Base-by-base conservation (phyloP, 2,888 invertebrate genomes). In the Lithodes maja region DNA sequence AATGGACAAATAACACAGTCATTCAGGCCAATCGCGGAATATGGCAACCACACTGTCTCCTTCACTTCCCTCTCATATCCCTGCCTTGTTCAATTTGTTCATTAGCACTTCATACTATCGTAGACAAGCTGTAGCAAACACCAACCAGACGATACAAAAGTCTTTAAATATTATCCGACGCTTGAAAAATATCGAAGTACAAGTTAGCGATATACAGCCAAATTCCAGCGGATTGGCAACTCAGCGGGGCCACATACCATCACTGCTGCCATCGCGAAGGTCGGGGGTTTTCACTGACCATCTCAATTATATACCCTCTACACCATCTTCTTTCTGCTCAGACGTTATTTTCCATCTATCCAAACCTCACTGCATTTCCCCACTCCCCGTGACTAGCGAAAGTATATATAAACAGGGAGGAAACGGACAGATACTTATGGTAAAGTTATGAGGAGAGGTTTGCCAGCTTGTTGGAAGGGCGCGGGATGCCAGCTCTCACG, bases 181-280 rank as follows among this genome's bases (percentile, higher is more conserved):
- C 33, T 33, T 33, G 33, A 33, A 33, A 33, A 33, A 33, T 33
- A 33, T 33, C 33, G 33, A 33, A 33, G 33, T 33, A 33, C 5
- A 61, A 61, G 61, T 12, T 61, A 61, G 12, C 12, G 12, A 61
- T 7, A 61, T 61, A 12, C 61, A 12, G 61, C 61, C 61, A 55
- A 80, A 82, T 75, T 68, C 75, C 68, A 53, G 15, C 61, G 50
- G 68, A n/a, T 52, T 85, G 85, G 78, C 68, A 85, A 85, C 85
- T 55, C 33, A 61, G 49, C 68, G 61, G n/a, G 78, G 68, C 54
- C 77, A 77, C 85, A 85, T 85, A 85, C 85, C 85, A 85, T 50
- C 17, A 77, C 53, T 85, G 80, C 50, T 80, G 80, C 80, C 80
- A 79, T n/a, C 79, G 7, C 5, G 71, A 12, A n/a, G 71, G 17